Base-by-base conservation (phyloP, 2,113 vertebrate genomes). In the Gambusia affinis region DNA sequence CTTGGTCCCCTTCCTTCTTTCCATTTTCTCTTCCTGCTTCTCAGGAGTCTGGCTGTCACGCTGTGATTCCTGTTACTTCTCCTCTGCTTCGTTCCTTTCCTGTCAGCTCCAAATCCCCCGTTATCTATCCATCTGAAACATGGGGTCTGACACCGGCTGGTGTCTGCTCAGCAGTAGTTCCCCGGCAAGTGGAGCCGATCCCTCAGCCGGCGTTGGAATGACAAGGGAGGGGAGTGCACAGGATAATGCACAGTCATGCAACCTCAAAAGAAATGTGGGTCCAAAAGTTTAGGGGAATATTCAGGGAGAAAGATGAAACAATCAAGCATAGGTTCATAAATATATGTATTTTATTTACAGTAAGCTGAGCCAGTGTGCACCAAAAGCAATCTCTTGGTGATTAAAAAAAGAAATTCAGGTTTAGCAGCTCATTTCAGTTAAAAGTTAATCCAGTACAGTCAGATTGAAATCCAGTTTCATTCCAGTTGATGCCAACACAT, bases 31-130 rank as follows among this genome's bases (percentile, higher is more conserved):
- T 69, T 67, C 14, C 66, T 14, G 70, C 75, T 78, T 82, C 73
- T 83, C 68, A 30, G 88, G 83, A 78, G 82, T 68, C 90, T 63
- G 80, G 70, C 77, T 87, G 84, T 88, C 88, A 87, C 76, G 79
- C 70, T 42, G 74, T 75, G 78, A 80, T 80, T 87, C 82, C 82
- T 78, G 70, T 85, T 85, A 80, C 80, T 73, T 63, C 80, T 82
- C 73, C 63, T 82, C 66, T 73, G 44, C 64, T 73, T 79, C 66
- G 69, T 72, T 82, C 62, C 70, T 72, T 60, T 70, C 73, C 81
- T 81, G 85, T 86, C 87, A 86, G 75, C 69, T 37, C 22, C 1
- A 68, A 71, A 73, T 66, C 70, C 51, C 81, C 64, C 28, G 68
- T 81, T 85, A 78, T 83, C 83, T 73, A n/a, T 65, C 63, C 72